Evolutionary conservation across 2,113 vertebrate species (phyloP).

Genomic region (Myrmecobius fasciatus): DNA sequence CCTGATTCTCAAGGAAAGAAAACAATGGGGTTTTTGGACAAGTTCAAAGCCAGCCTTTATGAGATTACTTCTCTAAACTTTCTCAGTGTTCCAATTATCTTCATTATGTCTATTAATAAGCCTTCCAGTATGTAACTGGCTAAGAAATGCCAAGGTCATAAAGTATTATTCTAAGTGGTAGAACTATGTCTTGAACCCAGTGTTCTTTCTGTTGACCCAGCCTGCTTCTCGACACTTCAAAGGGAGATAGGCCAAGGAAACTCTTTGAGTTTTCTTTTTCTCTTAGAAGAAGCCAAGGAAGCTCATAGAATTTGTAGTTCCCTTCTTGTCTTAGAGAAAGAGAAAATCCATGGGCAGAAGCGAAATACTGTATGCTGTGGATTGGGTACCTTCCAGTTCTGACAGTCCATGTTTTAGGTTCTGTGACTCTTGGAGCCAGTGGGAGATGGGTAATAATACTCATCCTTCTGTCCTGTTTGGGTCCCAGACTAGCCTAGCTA

Average conservation of each 20-base stretch:
- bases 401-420: neutral
- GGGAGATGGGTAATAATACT: neutral
- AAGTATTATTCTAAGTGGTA: neutral
- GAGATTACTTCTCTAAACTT: neutral
- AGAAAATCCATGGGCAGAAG: neutral
- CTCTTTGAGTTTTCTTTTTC: neutral
- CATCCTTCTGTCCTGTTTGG: neutral
- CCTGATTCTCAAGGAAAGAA: neutral
- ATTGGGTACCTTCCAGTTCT: neutral
- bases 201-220: neutral
- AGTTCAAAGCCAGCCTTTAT: neutral
- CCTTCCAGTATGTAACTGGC: neutral
- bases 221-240: neutral
- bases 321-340: neutral
- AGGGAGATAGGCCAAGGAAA: neutral
- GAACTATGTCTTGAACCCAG: neutral
- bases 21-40: neutral
- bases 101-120: neutral
- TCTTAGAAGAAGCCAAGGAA: neutral
- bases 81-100: neutral
- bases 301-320: neutral
- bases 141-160: neutral
- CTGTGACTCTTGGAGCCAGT: neutral
- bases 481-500: neutral
- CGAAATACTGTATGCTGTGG: neutral